Evolutionary conservation across 1,140 invertebrate species (phyloP).

Genomic region (Bombus fervidus): DNA sequence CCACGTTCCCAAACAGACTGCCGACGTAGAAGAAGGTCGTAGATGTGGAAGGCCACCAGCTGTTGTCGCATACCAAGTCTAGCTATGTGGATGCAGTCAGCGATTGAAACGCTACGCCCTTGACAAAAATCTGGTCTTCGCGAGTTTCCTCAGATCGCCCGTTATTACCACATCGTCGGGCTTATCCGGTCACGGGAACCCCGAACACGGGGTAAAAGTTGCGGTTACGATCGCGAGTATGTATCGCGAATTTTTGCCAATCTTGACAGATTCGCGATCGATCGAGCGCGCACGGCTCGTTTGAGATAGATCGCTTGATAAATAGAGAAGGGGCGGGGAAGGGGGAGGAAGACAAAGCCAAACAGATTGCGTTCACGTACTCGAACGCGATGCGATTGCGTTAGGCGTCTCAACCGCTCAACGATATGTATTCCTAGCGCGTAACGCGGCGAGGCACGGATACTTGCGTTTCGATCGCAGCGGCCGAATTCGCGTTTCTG

Average conservation of each 20-base stretch:
- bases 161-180: too few species aligned
- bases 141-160: too few species aligned
- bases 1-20: slow-evolving; percentile 87
- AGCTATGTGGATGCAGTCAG: slow-evolving; percentile 84
- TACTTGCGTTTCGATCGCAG: not conserved
- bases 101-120: slow-evolving; percentile 71
- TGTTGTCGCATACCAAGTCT: slow-evolving; percentile 87
- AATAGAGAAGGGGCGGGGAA: not conserved
- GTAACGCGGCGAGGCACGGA: not conserved
- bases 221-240: not conserved
- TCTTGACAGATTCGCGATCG: not conserved
- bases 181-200: too few species aligned
- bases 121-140: not conserved
- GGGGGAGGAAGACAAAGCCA: not conserved
- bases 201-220: too few species aligned
- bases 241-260: not conserved
- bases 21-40: slow-evolving; percentile 88
- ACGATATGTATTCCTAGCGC: slow-evolving; percentile 5
- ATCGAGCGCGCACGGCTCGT: not conserved
- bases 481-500: not conserved
- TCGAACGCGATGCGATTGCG: slow-evolving; percentile 10
- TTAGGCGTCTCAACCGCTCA: not conserved
- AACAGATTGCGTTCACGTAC: slow-evolving; percentile 36
- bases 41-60: slow-evolving; percentile 85
- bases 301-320: accelerated